phyloP scores from a whole-genome alignment of 2,797 vertebrate species.

The Eulemur rubriventer region DNA sequence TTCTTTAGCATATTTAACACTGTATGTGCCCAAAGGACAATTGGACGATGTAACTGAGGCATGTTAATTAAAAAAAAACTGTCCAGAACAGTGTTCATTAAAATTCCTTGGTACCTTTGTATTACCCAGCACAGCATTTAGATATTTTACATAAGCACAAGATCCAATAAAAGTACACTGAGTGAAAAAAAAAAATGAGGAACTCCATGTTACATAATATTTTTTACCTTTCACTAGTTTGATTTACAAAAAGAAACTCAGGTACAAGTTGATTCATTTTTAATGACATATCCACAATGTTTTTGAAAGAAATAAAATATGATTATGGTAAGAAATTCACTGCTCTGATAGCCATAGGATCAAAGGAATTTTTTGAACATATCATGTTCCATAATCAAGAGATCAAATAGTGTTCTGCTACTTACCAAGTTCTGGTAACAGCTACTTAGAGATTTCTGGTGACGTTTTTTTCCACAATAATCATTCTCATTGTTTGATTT shows the following conservation, averaged over 20 bases:
- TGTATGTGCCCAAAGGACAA: not conserved
- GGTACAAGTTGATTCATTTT: slow-evolving; percentile 28
- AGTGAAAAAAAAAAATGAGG: not conserved
- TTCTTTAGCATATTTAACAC: not conserved
- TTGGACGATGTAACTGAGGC: not conserved
- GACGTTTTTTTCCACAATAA: not conserved
- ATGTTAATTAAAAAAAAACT: not conserved
- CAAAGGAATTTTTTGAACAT: not conserved
- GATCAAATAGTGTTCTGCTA: not conserved
- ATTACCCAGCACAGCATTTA: not conserved
- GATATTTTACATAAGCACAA: not conserved
- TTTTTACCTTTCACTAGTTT: not conserved
- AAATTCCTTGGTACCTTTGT: not conserved
- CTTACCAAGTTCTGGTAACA: not conserved
- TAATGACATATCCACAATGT: not conserved
- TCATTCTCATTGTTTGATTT: not conserved
- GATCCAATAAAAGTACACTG: not conserved
- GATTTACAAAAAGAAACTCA: slow-evolving; percentile 42
- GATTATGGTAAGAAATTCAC: slow-evolving; percentile 22
- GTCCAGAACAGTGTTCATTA: not conserved
- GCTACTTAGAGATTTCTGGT: not conserved
- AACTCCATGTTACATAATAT: not conserved
- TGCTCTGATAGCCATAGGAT: not conserved
- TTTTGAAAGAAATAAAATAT: slow-evolving; percentile 50
- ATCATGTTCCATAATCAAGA: not conserved